A percentile compares a stretch with the other conserved stretches of the same genome.
These are phyloP conservation scores for Hydra vulgaris DNA, from an alignment of 30 jellyfish, hydroid and myxozoan genomes.

Conservation along the genomic window DNA sequence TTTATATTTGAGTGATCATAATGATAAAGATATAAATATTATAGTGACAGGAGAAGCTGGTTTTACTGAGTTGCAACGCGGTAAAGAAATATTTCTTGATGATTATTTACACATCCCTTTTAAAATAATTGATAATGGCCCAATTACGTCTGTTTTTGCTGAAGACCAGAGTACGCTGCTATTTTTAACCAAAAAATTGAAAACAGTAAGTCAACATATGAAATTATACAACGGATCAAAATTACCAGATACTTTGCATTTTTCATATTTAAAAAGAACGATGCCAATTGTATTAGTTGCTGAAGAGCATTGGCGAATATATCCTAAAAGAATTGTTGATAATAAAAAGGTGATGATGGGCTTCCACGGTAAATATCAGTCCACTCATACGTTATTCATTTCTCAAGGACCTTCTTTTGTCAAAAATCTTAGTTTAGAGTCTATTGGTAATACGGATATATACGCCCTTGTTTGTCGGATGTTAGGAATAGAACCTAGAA, in stretches of 20 bases:
- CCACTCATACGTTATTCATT: slow-evolving; percentile 67
- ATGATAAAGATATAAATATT: slow-evolving; percentile 36
- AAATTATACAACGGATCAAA: slow-evolving; percentile 47
- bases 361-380: slow-evolving; percentile 30
- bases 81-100: slow-evolving; percentile 60
- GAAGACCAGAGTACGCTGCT: slow-evolving; percentile 20
- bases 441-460: slow-evolving; percentile 60
- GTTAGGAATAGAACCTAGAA: slow-evolving; percentile 54
- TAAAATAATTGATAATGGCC: slow-evolving; percentile 76
- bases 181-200: slow-evolving; percentile 28
- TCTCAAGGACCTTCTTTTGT: slow-evolving; percentile 96
- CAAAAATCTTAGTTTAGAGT: slow-evolving; percentile 29
- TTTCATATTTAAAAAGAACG: slow-evolving; percentile 58
- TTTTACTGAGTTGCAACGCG: slow-evolving; percentile 37
- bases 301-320: slow-evolving; percentile 81
- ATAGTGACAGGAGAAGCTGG: slow-evolving; percentile 92
- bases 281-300: slow-evolving; percentile 80
- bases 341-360: slow-evolving; percentile 75
- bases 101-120: slow-evolving; percentile 48
- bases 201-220: slow-evolving; percentile 55
- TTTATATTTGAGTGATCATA: slow-evolving; percentile 16
- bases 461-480: slow-evolving; percentile 77
- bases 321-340: slow-evolving; percentile 55
- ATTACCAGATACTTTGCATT: slow-evolving; percentile 60
- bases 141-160: slow-evolving; percentile 54